These are phyloP conservation scores for Porites lutea DNA, from an alignment of 64 coral and sea anemone genomes.

Conservation along the genomic window DNA sequence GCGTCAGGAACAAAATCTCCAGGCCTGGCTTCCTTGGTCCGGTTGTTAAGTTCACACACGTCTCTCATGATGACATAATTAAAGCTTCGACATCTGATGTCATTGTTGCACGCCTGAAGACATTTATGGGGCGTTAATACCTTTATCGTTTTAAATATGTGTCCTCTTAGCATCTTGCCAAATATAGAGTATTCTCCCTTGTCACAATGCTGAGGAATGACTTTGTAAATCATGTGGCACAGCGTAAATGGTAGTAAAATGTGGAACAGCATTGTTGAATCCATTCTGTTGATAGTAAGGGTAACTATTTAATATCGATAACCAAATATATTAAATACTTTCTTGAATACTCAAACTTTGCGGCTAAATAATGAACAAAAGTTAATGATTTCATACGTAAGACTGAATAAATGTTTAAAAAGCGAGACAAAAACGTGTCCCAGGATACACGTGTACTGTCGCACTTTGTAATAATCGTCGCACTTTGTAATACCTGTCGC, in stretches of 20 bases:
- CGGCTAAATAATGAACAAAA: too few species aligned
- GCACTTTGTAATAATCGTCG: too few species aligned
- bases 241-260: background rate
- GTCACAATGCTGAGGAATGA: background rate
- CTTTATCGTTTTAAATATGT: background rate
- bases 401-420: too few species aligned
- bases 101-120: background rate
- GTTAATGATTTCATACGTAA: too few species aligned
- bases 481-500: too few species aligned
- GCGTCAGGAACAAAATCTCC: background rate
- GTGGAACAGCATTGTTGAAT: background rate
- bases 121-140: background rate
- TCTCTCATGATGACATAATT: background rate
- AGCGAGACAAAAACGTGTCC: too few species aligned
- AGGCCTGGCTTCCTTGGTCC: constrained; percentile 3
- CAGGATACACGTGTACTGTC: too few species aligned
- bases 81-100: constrained; percentile 3
- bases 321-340: too few species aligned
- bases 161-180: background rate
- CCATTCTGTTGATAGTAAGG: background rate
- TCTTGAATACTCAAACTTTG: too few species aligned
- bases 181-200: background rate
- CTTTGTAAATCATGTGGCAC: background rate
- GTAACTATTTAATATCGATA: background rate
- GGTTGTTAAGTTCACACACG: background rate